These are phyloP conservation scores for Hemistola chrysoprasaria DNA, from an alignment of 2,888 invertebrate genomes.

Conservation along the genomic window DNA sequence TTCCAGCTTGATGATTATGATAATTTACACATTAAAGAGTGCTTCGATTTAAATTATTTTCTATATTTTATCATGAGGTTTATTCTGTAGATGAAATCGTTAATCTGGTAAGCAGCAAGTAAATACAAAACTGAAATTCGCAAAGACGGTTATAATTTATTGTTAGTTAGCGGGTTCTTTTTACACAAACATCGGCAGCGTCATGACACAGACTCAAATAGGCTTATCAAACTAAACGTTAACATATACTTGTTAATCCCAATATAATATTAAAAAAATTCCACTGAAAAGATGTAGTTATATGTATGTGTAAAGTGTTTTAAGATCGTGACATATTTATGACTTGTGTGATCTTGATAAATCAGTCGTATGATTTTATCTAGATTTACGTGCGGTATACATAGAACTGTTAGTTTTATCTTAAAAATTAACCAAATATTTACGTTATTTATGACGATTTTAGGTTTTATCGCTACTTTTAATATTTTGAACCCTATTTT, in stretches of 20 bases:
- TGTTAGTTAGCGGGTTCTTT: background rate
- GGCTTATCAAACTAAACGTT: slow-evolving; percentile 13
- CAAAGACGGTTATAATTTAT: too few species aligned
- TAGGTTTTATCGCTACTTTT: slow-evolving; percentile 16
- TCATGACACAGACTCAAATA: background rate
- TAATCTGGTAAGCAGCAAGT: too few species aligned
- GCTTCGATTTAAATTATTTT: too few species aligned
- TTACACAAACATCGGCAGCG: slow-evolving; percentile 1
- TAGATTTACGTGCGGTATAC: slow-evolving; percentile 44
- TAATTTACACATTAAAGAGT: too few species aligned
- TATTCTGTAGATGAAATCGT: too few species aligned
- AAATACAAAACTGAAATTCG: too few species aligned
- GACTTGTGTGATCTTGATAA: slow-evolving; percentile 60
- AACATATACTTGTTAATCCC: slow-evolving; percentile 18
- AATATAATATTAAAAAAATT: slow-evolving; percentile 40
- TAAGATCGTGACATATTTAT: slow-evolving; percentile 64
- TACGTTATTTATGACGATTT: slow-evolving; percentile 32
- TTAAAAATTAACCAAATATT: slow-evolving; percentile 33
- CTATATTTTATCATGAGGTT: too few species aligned
- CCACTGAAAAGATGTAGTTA: slow-evolving; percentile 33
- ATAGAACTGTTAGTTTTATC: slow-evolving; percentile 38
- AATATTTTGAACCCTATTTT: slow-evolving; percentile 6
- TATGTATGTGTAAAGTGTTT: slow-evolving; percentile 36
- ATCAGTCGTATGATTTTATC: slow-evolving; percentile 55
- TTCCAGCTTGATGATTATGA: too few species aligned